Base-by-base conservation (phyloP, 2,888 invertebrate genomes). In the Mythimna impura region DNA sequence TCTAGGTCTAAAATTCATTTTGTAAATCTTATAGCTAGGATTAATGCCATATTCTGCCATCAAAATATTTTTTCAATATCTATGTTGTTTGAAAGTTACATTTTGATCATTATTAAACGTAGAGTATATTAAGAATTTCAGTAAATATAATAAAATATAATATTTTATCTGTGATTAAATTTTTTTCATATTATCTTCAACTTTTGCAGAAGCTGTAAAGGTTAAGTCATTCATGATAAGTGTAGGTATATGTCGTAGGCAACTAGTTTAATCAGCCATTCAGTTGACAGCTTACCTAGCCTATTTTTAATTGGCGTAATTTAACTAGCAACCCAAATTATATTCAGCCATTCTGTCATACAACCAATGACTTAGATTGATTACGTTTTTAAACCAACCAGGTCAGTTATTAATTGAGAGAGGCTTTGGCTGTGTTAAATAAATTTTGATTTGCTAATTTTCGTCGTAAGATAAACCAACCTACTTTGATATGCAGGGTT, bases 11-110 rank as follows among this genome's bases (percentile, higher is more conserved):
- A 80, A 78, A 75, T 72, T 82, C 74, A 76, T 81, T 85, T 82
- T 83, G 68, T 82, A 73, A 77, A 76, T 78, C 66, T 73, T 80
- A 71, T 80, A 81, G 43, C 76, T 84, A 83, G 73, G 54, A 60
- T 66, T 75, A 81, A 78, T 81, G 88, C 87, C 88, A 76, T 80
- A 72, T 78, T 84, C 73, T 88, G 84, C 85, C 83, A 84, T 74
- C 71, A 76, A 47, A 69, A 52, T 62, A 50, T 69, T 30, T n/a
- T 63, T 69, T 68, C 25, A 61, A 64, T 62, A 50, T 54, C 1
- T 66, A 20, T 52, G 22, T 74, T 40, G 7, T 65, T 55, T 57
- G 10, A 52, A 77, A 60, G 12, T 17, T 66, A 64, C 12, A 50
- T 64, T 82, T 73, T 50, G 47, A 71, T 80, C 30, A 12, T 47